Evolutionary conservation across 2,113 vertebrate genomes (phyloP).

Genomic region (Halichoeres trimaculatus): DNA sequence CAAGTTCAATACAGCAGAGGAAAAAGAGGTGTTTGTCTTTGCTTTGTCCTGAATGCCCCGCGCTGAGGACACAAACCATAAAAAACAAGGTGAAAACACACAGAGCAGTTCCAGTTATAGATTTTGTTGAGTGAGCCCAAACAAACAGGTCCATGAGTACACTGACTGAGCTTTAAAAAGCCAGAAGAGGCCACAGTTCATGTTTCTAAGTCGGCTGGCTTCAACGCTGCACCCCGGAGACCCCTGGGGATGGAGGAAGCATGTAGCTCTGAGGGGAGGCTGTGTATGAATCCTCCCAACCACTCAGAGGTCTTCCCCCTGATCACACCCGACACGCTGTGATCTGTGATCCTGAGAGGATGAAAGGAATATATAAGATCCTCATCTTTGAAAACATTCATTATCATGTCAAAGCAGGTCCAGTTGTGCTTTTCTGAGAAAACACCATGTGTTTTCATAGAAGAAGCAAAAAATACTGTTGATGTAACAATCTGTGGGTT

Average conservation of each 20-base stretch:
- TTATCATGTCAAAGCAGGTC: conserved; percentile 47
- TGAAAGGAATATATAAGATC: conserved; percentile 42
- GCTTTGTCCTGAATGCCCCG: conserved; percentile 26
- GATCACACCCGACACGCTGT: conserved; percentile 39
- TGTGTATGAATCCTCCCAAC: conserved; percentile 34
- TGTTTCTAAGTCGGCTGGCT: conserved; percentile 24
- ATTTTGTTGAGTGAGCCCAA: conserved; percentile 32
- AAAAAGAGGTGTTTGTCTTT: conserved; percentile 46
- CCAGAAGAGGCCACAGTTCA: conserved; percentile 31
- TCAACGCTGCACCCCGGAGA: conserved; percentile 42
- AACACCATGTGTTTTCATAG: background rate
- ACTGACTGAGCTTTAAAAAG: conserved; percentile 45
- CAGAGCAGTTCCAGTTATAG: conserved; percentile 13
- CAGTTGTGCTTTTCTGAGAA: conserved; percentile 36
- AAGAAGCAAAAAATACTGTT: conserved; percentile 5
- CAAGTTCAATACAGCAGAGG: conserved; percentile 56
- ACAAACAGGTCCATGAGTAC: conserved; percentile 45
- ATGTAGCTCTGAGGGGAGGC: conserved; percentile 32
- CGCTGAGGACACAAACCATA: conserved; percentile 40
- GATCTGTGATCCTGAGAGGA: conserved; percentile 52
- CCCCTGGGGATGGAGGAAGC: conserved; percentile 30
- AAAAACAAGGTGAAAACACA: conserved; percentile 51
- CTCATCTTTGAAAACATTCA: conserved; percentile 38
- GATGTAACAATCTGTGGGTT: background rate
- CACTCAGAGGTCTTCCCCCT: conserved; percentile 34